Percentiles rank a stretch among this genome's conserved stretches.
phyloP scores from a whole-genome alignment of 2,113 vertebrate species.

The Lycaon pictus region DNA sequence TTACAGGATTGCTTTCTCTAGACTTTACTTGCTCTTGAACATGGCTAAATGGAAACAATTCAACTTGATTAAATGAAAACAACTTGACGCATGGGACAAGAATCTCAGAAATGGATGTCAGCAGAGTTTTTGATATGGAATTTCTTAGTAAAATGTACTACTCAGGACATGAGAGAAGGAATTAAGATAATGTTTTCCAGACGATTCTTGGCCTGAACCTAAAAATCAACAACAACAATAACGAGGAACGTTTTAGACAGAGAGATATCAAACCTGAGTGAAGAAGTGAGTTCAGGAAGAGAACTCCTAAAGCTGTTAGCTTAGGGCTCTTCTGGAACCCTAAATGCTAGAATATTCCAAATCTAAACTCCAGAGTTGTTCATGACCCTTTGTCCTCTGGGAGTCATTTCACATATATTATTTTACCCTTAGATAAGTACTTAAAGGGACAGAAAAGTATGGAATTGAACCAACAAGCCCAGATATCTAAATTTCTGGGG shows the following conservation, averaged over 20 bases:
- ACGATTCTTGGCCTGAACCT: constrained; percentile 50
- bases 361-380: constrained; percentile 25
- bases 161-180: constrained; percentile 41
- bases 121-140: background rate
- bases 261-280: constrained; percentile 65
- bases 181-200: constrained; percentile 58
- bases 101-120: constrained; percentile 24
- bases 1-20: background rate
- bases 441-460: background rate
- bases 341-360: background rate
- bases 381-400: constrained; percentile 44
- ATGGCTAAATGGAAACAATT: constrained; percentile 53
- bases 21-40: constrained; percentile 26
- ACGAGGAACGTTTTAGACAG: constrained; percentile 18
- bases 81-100: background rate
- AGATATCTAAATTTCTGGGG: background rate
- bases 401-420: constrained; percentile 55
- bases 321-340: background rate
- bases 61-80: constrained; percentile 35
- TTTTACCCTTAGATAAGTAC: constrained; percentile 42
- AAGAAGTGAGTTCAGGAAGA: constrained; percentile 21
- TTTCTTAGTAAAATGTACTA: constrained; percentile 44
- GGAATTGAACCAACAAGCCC: constrained; percentile 27
- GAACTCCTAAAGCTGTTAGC: background rate
- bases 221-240: constrained; percentile 5